Base-by-base conservation (phyloP, 2,888 invertebrate genomes). In the Limenitis camilla region DNA sequence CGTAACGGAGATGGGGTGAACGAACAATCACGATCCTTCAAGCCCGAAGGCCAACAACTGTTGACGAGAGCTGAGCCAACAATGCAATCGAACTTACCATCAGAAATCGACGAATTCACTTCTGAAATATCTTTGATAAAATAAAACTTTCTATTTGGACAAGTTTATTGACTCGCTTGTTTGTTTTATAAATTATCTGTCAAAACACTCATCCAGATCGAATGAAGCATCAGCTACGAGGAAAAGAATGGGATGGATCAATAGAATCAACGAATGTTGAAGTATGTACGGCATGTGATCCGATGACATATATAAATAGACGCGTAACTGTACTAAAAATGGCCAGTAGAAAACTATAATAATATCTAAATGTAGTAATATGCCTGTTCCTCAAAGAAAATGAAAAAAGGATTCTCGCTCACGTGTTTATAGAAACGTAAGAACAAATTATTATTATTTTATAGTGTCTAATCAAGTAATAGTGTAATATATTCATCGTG, bases 21-120 rank as follows among this genome's bases (percentile, higher is more conserved):
- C 61, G 62, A 73, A 72, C 75, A 77, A 76, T 74, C 71, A 72
- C 60, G 61, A 65, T 58, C 49, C 50, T 52, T 56, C 49, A 49
- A 51, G 43, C 58, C 62, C 58, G 57, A n/a, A n/a, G 59, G 61
- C 67, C 66, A 63, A 65, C 48, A 52, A 47, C 47, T 49, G 45
- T 53, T 41, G 39, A 49, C 44, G 35, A 41, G 31, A 44, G 45
- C 29, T 45, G 35, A 35, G 29, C 28, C 35, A 55, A 55, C 53
- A 49, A 51, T 49, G 33, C 49, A 53, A 49, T 50, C 47, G 6
- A 36, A 28, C 32, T 6, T 47, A 33, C 31, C 38, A 52, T 55
- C 50, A 44, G 39, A 42, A 42, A 50, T 35, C 43, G 41, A 52
- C 44, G 47, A 19, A 49, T 47, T 49, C 8, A 40, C 40, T 43